Base-by-base conservation (phyloP, 2,888 invertebrate species). In the Azorinus chamasolen region DNA sequence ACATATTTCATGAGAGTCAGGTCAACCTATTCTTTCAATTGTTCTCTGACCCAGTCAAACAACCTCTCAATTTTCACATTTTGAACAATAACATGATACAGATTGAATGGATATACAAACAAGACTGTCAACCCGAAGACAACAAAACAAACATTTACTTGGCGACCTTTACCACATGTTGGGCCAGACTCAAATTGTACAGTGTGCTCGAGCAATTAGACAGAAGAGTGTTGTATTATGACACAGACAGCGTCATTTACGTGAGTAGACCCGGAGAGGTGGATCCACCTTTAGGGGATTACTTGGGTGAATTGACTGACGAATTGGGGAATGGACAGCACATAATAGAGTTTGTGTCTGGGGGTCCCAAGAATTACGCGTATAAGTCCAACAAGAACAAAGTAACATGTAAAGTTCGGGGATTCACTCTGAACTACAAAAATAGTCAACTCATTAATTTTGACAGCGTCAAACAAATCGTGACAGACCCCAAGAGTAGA, bases 301-400 rank as follows among this genome's bases (percentile, higher is more conserved):
- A 79, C 63, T 57, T 92, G 27, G 89, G 91, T 1, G 90, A 93
- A 46, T 72, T 92, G 79, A 92, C 90, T 0, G 87, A 92, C 74
- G 92, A 92, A 68, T 45, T 93, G 0, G 45, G 27, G 84, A 16
- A 2, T 3, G 90, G 69, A 91, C 59, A 69, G 16, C 37, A 69
- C 46, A 61, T 69, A 37, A 46, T 54, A 54, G 69, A 69, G 61
- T 69, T 91, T 77, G 87, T 90, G 12, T 84, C 86, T 41, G 89
- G 86, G 0, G 93, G 91, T 0, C 89, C 91, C 3, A 92, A 92
- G 75, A 91, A 88, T 65, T 91, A 92, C 68, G 86, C 83, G 0
- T 91, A 87, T 61, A 80, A 76, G 70, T 87, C 71, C 14, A 43
- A 48, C n/a, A 51, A 20, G 20, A 45, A 43, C 12, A 69, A 75